Evolutionary conservation across 2,797 vertebrate genomes (phyloP), one percentile per base, ranked within the genome.

Genomic region (Alcedo quadribrachys): DNA sequence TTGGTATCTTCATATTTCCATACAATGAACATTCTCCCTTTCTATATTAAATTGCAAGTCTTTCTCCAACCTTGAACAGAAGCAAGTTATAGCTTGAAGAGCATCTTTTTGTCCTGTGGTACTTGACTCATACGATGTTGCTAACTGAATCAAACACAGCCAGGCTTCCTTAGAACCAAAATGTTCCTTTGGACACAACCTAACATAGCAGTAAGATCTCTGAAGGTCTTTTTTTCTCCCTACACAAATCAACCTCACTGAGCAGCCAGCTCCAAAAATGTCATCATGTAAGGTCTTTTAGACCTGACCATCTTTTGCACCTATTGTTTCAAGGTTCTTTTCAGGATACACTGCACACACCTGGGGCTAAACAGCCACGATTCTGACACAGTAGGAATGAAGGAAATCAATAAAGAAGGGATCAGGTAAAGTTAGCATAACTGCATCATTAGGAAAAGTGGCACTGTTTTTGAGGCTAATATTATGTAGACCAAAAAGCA

Each of bases 331-430:
- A 70, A 48, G 32, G 4, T 58, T 83, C 58, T 10, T 33, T 85
- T 68, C 30, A 69, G 27, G 60, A 71, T 3, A 55, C 4, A 32
- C 4, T 60, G 28, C 32, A 46, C 15, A 32, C 18, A 65, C 3
- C 6, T 71, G 8, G 3, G 15, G 15, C 46, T 68, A 61, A 37
- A 28, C 15, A 27, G 32, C 65, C 27, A 22, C 12, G 11, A 4
- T 48, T 79, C 45, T 80, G 33, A 27, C 0, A 0, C 1, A 18
- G 3, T 0, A 1, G 21, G 32, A 4, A 6, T 10, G 28, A 51
- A 53, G 11, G n/a, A 54, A 54, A 54, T 12, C 11, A 8, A 8
- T 12, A 8, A 12, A 30, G 53, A 28, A 19, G 19, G 21, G 13
- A 21, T 57, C 32, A 22, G 32, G 21, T 42, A n/a, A 63, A 73